Base-by-base conservation (phyloP, 2,888 invertebrate genomes). In the Sesamia inferens region DNA sequence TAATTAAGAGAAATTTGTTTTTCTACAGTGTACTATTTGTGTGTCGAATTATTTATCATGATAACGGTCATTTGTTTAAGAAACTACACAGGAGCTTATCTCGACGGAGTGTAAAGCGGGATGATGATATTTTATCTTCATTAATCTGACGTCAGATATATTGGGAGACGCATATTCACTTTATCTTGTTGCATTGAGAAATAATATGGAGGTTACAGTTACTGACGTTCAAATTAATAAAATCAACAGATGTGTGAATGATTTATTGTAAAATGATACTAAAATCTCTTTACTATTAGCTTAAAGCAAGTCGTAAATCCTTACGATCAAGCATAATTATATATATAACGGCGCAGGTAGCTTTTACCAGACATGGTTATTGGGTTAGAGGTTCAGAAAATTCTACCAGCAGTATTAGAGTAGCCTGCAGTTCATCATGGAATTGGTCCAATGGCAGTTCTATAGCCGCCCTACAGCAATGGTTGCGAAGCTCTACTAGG, bases 81-180 rank as follows among this genome's bases (percentile, higher is more conserved):
- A 78, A 79, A 54, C 59, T 78, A 78, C 59, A 78, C 78, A 68
- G 67, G 5, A 71, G 79, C 59, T 67, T 71, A 82, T 58, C 59
- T 59, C 63, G 51, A 42, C 2, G 39, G 10, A 68, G n/a, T 65
- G 11, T 70, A 67, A 67, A 64, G 78, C 44, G 59, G 24, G 24
- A 64, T 64, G 55, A 44, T 67, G 48, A 55, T 71, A 79, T 82
- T 61, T 68, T 67, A 79, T 67, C 54, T 63, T 70, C 42, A 67
- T 62, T 63, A 77, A 70, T 77, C 78, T 77, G 82, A 77, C 77
- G 51, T 62, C 57, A 69, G n/a, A 58, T 42, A 57, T 51, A 65
- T 71, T 71, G 19, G 5, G 14, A 51, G 31, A 55, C 39, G 0
- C 61, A 58, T 67, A 64, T 57, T 76, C 16, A 39, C 16, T 39